Evolutionary conservation across 2,113 vertebrate species (phyloP).

Genomic region (Takifugu flavidus): DNA sequence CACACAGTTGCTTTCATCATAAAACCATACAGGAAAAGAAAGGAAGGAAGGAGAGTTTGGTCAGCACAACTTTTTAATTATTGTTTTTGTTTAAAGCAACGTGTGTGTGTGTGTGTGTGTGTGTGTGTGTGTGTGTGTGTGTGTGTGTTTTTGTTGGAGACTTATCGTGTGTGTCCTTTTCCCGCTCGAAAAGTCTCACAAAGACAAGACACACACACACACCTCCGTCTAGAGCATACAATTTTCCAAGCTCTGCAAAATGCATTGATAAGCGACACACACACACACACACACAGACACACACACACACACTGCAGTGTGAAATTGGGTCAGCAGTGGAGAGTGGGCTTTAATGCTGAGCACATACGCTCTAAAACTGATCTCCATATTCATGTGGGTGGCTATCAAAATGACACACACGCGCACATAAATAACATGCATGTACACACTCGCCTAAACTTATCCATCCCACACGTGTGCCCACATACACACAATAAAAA

Average conservation of each 20-base stretch:
- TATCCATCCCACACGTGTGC: conserved; percentile 60
- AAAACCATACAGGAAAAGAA: background rate
- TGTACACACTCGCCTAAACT: conserved; percentile 53
- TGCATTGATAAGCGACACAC: conserved; percentile 62
- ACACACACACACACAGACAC: background rate
- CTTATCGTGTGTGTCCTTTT: conserved; percentile 28
- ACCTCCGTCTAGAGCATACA: conserved; percentile 35
- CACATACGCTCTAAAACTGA: conserved; percentile 73
- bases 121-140: background rate
- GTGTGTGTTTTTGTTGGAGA: conserved; percentile 15
- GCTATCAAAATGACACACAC: conserved; percentile 70
- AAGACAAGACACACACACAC: conserved; percentile 37
- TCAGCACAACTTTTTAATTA: conserved; percentile 8
- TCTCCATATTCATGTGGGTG: conserved; percentile 78
- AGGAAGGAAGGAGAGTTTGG: no score
- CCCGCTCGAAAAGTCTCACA: conserved; percentile 9
- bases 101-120: conserved; percentile 10
- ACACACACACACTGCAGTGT: conserved; percentile 60
- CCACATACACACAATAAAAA: conserved; percentile 15
- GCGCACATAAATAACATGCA: conserved; percentile 48
- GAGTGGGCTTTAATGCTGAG: conserved; percentile 76
- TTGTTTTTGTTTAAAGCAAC: conserved; percentile 21
- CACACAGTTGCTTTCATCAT: background rate
- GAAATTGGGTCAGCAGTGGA: conserved; percentile 75
- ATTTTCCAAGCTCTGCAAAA: conserved; percentile 55